A percentile compares a stretch with the other conserved stretches of the same genome.
Conservation (phyloP, 1,140 invertebrate genomes). For the Conus ventricosus region DNA sequence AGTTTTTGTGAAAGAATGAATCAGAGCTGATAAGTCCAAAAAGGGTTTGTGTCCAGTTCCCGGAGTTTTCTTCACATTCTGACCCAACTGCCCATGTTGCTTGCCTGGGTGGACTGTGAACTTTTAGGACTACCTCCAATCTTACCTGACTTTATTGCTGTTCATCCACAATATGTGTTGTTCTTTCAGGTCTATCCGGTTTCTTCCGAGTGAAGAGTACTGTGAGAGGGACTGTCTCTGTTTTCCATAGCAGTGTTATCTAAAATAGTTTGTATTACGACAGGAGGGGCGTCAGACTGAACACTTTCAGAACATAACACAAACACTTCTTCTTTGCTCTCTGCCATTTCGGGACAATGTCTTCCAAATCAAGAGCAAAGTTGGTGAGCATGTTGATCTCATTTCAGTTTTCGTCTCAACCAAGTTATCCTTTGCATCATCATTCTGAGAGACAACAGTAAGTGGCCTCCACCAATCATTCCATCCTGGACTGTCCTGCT, state of each 20-base stretch:
- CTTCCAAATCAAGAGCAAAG: neutral
- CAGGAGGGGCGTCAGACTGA: neutral
- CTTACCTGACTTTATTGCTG: neutral
- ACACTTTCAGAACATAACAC: neutral
- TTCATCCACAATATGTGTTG: neutral
- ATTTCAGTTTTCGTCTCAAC: neutral
- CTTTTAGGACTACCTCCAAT: neutral
- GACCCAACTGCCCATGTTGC: neutral
- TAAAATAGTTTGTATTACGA: neutral
- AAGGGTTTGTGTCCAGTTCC: neutral
- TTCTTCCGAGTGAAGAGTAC: neutral
- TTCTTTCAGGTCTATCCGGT: neutral
- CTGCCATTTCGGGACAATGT: neutral
- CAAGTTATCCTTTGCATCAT: neutral
- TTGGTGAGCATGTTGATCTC: neutral
- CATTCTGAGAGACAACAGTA: neutral
- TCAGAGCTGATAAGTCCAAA: constrained; percentile 37
- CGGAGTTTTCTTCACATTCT: neutral
- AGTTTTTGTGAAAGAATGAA: constrained; percentile 39
- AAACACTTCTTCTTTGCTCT: neutral
- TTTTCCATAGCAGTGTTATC: neutral
- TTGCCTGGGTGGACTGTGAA: neutral
- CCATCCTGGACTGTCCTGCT: neutral
- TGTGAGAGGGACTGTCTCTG: neutral
- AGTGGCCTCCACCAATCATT: too few relatives aligned